A percentile compares a stretch with the other conserved stretches of the same genome.
These are phyloP conservation scores for cattle (Bos taurus) DNA, from an alignment of 2,113 vertebrate species.

Conservation along the genomic window DNA sequence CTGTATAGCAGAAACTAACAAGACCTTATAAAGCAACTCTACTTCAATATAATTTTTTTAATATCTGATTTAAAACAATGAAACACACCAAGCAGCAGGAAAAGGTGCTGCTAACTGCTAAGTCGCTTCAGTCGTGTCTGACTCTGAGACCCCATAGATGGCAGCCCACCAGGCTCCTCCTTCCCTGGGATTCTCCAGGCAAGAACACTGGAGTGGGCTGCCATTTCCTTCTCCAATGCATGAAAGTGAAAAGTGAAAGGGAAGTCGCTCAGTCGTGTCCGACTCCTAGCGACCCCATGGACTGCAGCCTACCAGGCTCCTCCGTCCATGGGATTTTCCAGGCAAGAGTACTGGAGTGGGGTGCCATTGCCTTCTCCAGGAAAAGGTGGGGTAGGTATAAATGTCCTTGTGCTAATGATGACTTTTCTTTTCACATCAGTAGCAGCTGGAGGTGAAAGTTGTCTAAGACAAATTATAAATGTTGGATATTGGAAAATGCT, in stretches of 20 bases:
- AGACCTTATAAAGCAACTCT: background rate
- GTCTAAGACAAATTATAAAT: constrained; percentile 46
- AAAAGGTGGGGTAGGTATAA: background rate
- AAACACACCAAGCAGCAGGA: constrained; percentile 22
- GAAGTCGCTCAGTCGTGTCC: too few relatives aligned
- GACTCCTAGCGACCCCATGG: too few relatives aligned
- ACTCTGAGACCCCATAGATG: too few relatives aligned
- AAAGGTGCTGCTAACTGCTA: background rate
- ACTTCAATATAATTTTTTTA: background rate
- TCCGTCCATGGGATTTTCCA: too few relatives aligned
- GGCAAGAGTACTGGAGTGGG: too few relatives aligned
- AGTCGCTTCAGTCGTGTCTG: too few relatives aligned
- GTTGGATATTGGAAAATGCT: constrained; percentile 50
- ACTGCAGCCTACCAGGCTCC: too few relatives aligned
- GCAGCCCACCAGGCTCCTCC: too few relatives aligned
- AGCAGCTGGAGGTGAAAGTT: background rate
- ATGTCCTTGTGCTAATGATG: constrained; percentile 38
- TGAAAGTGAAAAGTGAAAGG: too few relatives aligned
- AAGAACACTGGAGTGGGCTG: too few relatives aligned
- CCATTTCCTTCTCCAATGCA: too few relatives aligned
- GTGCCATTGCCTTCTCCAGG: background rate
- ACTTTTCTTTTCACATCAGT: constrained; percentile 21
- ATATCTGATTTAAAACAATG: background rate
- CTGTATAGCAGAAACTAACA: background rate
- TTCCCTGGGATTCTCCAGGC: too few relatives aligned